Conservation (phyloP, 2,113 vertebrate species). For the Variabilichromis moorii region DNA sequence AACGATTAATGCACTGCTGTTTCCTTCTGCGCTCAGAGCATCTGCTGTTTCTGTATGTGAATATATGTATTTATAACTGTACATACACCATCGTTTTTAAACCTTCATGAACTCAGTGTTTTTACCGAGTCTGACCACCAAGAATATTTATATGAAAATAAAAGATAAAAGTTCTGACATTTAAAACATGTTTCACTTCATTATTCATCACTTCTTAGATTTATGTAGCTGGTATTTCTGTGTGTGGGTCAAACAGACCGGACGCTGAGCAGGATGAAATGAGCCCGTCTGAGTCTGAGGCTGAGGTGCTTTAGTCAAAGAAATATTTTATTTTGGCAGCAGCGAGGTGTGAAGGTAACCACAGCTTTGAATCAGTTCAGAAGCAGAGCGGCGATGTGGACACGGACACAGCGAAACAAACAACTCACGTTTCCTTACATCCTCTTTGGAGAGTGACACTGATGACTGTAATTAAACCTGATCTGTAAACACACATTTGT, state of each 20-base stretch:
- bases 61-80: conserved; percentile 31
- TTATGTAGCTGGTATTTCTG: background rate
- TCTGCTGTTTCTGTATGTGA: background rate
- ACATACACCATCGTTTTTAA: background rate
- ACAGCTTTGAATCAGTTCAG: background rate
- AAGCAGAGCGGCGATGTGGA: background rate
- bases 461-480: background rate
- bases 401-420: background rate
- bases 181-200: background rate
- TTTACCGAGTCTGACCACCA: background rate
- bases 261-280: background rate
- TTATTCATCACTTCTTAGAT: background rate
- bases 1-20: background rate
- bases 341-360: background rate
- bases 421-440: background rate
- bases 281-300: background rate
- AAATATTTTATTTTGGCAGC: background rate
- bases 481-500: background rate
- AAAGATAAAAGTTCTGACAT: background rate
- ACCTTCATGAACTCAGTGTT: background rate
- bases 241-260: background rate
- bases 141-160: background rate
- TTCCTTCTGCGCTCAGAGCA: background rate
- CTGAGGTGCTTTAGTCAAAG: background rate
- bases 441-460: background rate